Conservation (phyloP, 2,888 invertebrate species). For the Noctua janthina region DNA sequence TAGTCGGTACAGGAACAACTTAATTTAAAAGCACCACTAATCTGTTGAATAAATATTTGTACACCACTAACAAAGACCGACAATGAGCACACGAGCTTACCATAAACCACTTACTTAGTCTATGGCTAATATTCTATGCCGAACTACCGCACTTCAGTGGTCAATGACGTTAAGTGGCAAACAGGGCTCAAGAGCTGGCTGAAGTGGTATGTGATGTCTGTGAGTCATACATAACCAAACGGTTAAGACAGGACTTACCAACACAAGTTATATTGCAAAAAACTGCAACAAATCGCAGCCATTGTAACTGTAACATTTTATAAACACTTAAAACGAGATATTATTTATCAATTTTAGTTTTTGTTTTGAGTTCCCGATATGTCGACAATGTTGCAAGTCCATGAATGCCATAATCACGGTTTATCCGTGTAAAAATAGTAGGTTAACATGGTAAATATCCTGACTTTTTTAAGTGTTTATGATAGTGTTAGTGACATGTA, state of each 20-base stretch:
- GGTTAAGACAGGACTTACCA: not conserved
- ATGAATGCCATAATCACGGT: not conserved
- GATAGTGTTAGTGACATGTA: too few species aligned
- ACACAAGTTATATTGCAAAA: not conserved
- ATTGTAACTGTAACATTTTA: not conserved
- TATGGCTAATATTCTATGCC: constrained; percentile 12
- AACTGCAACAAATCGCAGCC: not conserved
- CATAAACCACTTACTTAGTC: constrained; percentile 36
- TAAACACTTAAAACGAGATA: not conserved
- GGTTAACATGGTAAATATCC: too few species aligned
- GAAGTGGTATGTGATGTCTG: constrained; percentile 4
- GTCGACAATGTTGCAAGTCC: not conserved
- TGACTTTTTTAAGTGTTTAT: too few species aligned
- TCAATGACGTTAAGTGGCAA: constrained; percentile 39
- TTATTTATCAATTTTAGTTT: not conserved
- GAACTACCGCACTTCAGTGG: constrained; percentile 47
- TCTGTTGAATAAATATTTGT: constrained; percentile 40
- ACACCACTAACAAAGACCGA: constrained; percentile 15
- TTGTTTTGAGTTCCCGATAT: not conserved
- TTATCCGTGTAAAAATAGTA: too few species aligned
- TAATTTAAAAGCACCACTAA: constrained; percentile 27
- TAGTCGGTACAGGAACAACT: not conserved
- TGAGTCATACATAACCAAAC: constrained; percentile 12
- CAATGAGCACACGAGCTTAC: constrained; percentile 1
- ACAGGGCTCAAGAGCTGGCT: constrained; percentile 16